Conservation (phyloP, 2,888 invertebrate genomes). For the Hirtodrosophila duncani region DNA sequence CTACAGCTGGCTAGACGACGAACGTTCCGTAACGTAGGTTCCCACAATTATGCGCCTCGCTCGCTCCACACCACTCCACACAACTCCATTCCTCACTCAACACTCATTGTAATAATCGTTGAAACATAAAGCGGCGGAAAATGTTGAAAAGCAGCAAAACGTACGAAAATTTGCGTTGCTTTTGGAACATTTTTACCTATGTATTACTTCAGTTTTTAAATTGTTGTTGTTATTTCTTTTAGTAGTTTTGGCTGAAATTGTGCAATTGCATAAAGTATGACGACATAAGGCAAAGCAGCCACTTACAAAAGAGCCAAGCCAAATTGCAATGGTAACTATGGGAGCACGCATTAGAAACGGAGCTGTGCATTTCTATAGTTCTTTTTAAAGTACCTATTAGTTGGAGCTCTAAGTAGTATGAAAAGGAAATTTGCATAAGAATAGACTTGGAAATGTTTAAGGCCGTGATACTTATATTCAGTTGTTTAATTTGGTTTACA, state of each 20-base stretch:
- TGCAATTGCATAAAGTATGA: slow-evolving; percentile 54
- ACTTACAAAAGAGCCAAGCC: too few species aligned
- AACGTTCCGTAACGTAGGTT: slow-evolving; percentile 68
- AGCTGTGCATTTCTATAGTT: too few species aligned
- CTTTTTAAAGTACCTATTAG: too few species aligned
- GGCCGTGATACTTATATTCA: too few species aligned
- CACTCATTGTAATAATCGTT: slow-evolving; percentile 63
- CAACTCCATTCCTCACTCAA: slow-evolving; percentile 23
- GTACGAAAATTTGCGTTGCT: slow-evolving; percentile 9
- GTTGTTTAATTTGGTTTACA: too few species aligned
- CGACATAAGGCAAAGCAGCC: slow-evolving; percentile 2
- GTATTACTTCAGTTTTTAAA: slow-evolving; percentile 50
- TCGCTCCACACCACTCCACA: slow-evolving; percentile 33
- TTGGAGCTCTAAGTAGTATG: too few species aligned
- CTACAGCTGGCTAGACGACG: slow-evolving; percentile 55
- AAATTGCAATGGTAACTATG: too few species aligned
- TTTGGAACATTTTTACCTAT: slow-evolving; percentile 45
- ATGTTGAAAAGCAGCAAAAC: slow-evolving; percentile 56
- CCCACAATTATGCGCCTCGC: slow-evolving; percentile 68
- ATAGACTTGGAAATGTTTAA: too few species aligned
- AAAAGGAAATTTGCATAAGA: too few species aligned
- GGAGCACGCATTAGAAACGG: too few species aligned
- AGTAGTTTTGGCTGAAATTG: slow-evolving; percentile 32
- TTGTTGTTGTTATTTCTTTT: slow-evolving; percentile 20
- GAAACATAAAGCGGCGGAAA: slow-evolving; percentile 63